Percentiles rank a stretch among this genome's conserved stretches.
These are phyloP conservation scores for Hormiphora californensis DNA, from an alignment of 37 sponge, comb jelly and placozoan species.

Conservation along the genomic window DNA sequence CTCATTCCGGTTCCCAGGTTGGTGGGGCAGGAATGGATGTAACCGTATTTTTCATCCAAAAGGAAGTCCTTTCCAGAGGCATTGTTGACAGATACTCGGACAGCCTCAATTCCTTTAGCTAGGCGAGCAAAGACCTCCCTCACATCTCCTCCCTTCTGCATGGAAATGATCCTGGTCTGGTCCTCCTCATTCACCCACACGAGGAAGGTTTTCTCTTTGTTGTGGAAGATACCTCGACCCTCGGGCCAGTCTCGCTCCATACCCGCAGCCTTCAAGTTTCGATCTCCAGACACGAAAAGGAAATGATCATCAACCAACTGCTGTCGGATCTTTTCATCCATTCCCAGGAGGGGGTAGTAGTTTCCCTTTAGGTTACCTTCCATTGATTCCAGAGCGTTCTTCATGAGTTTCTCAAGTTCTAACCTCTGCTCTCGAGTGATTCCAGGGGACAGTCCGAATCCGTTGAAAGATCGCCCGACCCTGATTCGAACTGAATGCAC, in stretches of 20 bases:
- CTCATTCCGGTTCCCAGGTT: constrained; percentile 52
- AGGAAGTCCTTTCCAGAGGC: constrained; percentile 53
- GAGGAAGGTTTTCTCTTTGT: constrained; percentile 61
- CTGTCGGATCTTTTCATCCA: constrained; percentile 52
- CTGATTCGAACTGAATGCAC: constrained; percentile 65
- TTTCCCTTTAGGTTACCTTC: constrained; percentile 57
- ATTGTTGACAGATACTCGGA: constrained; percentile 56
- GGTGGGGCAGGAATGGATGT: constrained; percentile 52
- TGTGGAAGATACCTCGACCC: constrained; percentile 63
- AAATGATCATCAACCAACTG: constrained; percentile 51
- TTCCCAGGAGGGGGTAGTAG: constrained; percentile 59
- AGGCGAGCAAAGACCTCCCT: constrained; percentile 58
- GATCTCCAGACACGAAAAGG: constrained; percentile 43
- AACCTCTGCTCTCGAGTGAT: constrained; percentile 56
- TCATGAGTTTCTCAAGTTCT: constrained; percentile 57
- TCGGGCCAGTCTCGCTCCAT: constrained; percentile 66
- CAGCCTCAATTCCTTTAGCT: constrained; percentile 56
- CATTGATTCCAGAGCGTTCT: constrained; percentile 56
- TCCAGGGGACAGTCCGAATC: constrained; percentile 63
- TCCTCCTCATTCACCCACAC: constrained; percentile 68
- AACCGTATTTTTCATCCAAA: constrained; percentile 10
- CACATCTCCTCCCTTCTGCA: constrained; percentile 63
- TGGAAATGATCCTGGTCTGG: constrained; percentile 60
- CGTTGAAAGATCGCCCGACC: constrained; percentile 63
- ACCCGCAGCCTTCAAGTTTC: constrained; percentile 44